A percentile compares a stretch with the other conserved stretches of the same genome.
phyloP scores from a whole-genome alignment of 2,888 invertebrate species.

The Watsonalla cultraria region DNA sequence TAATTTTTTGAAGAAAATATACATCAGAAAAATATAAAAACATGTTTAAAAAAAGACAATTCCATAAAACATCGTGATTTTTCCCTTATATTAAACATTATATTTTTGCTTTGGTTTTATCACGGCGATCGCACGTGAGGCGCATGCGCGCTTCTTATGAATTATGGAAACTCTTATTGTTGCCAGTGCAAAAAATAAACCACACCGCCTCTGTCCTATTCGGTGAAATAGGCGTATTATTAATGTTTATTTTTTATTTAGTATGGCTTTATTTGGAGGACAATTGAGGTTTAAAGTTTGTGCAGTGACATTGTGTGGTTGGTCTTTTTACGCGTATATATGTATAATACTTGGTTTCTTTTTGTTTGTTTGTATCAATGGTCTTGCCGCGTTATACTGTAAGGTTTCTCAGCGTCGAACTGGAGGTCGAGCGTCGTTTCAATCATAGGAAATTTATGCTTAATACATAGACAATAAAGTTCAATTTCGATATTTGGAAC shows the following conservation, averaged over 20 bases:
- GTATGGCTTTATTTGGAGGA: conserved; percentile 60
- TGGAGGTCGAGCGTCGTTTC: too few relatives aligned
- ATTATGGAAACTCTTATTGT: conserved; percentile 76
- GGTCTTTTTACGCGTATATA: conserved; percentile 9
- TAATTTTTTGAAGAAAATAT: too few relatives aligned
- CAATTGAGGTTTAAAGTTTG: conserved; percentile 35
- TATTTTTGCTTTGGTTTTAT: conserved; percentile 58
- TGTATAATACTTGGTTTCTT: conserved; percentile 21
- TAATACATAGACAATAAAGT: too few relatives aligned
- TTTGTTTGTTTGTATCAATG: conserved; percentile 11
- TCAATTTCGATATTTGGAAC: too few relatives aligned
- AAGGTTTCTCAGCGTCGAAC: too few relatives aligned
- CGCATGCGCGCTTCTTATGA: conserved; percentile 66
- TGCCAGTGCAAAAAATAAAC: conserved; percentile 57
- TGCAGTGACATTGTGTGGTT: conserved; percentile 26
- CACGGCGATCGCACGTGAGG: conserved; percentile 63
- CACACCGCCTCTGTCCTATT: conserved; percentile 61
- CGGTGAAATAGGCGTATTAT: conserved; percentile 66
- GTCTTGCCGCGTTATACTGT: too few relatives aligned
- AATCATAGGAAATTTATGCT: too few relatives aligned
- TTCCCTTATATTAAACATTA: conserved; percentile 70
- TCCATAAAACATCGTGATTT: conserved; percentile 59
- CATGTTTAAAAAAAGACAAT: conserved; percentile 14
- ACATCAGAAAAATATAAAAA: too few relatives aligned
- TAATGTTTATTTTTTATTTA: conserved; percentile 49